Conservation (phyloP, 2,888 invertebrate genomes). For the Rhingia rostrata region DNA sequence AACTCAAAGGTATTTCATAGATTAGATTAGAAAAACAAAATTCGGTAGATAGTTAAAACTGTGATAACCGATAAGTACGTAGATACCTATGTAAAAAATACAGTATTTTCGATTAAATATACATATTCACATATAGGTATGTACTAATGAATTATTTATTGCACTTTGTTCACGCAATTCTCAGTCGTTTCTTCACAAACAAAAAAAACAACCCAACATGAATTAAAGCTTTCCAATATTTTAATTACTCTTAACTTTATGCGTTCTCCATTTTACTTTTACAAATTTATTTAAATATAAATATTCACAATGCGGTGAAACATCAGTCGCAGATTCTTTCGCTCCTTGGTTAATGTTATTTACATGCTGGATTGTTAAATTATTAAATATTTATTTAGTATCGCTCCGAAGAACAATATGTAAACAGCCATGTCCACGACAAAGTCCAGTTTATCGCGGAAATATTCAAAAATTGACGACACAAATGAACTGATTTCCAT, state of each 20-base stretch:
- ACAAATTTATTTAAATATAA: conserved; percentile 41
- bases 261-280: conserved; percentile 14
- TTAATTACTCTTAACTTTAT: conserved; percentile 14
- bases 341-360: not conserved
- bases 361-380: conserved; percentile 33
- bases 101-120: not conserved
- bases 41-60: no score
- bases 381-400: conserved; percentile 79
- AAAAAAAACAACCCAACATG: conserved; percentile 1
- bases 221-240: conserved; percentile 6
- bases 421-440: conserved; percentile 79
- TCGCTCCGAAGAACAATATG: conserved; percentile 78
- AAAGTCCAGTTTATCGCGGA: conserved; percentile 77
- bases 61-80: no score
- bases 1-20: no score
- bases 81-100: not conserved
- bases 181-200: not conserved
- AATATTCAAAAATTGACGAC: conserved; percentile 52
- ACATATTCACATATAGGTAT: not conserved
- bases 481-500: conserved; percentile 64
- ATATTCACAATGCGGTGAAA: conserved; percentile 47
- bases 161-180: conserved; percentile 1
- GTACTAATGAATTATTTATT: not conserved
- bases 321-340: conserved; percentile 22
- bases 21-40: no score